Conservation (phyloP, 1,140 invertebrate genomes). For the Protaetia brevitarsis region DNA sequence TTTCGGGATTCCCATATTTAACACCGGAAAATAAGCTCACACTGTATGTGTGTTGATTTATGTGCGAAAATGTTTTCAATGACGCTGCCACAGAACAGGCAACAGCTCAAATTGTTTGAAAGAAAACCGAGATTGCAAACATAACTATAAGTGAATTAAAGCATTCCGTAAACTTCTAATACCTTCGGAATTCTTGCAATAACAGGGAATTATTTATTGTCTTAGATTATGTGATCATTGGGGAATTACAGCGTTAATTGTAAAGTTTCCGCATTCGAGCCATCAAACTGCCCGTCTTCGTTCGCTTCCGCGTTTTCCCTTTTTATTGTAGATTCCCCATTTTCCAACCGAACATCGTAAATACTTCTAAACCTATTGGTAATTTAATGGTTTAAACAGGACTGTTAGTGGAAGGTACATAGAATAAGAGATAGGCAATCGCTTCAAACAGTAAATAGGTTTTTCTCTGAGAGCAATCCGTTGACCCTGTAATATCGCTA, state of each 20-base stretch:
- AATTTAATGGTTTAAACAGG: background rate
- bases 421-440: background rate
- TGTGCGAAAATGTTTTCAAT: too few species aligned
- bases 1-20: too few species aligned
- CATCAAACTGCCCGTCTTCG: background rate
- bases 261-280: slow-evolving; percentile 2
- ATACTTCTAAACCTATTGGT: background rate
- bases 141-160: slow-evolving; percentile 11
- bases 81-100: too few species aligned
- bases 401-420: background rate
- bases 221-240: slow-evolving; percentile 2
- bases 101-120: background rate
- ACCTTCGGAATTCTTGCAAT: slow-evolving; percentile 7
- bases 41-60: too few species aligned
- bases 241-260: slow-evolving; percentile 4
- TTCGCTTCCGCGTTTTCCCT: background rate
- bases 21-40: too few species aligned
- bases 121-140: background rate
- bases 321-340: background rate
- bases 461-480: background rate
- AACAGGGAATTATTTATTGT: slow-evolving; percentile 12
- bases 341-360: background rate
- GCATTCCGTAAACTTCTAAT: slow-evolving; percentile 8
- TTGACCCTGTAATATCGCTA: background rate
- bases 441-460: background rate